Evolutionary conservation across 1,140 invertebrate species (phyloP).

Genomic region (Drosophila sucinea): DNA sequence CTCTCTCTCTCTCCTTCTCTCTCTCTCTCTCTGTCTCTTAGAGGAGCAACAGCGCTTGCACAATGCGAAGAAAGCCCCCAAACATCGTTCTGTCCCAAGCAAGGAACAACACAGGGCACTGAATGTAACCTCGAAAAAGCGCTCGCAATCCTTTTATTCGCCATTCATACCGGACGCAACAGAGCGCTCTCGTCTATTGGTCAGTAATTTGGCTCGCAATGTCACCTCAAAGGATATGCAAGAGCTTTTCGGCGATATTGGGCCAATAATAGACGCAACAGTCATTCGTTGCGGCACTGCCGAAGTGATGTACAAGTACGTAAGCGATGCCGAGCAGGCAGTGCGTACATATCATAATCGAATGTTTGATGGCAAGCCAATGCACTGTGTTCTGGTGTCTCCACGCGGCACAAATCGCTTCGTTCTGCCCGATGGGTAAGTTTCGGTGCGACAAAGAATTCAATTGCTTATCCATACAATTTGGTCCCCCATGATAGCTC

Average conservation of each 20-base stretch:
- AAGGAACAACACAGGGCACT: too few relatives aligned
- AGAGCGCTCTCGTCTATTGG: slow-evolving; percentile 89
- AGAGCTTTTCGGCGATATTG: slow-evolving; percentile 96
- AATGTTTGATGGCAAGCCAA: slow-evolving; percentile 93
- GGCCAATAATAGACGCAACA: slow-evolving; percentile 91
- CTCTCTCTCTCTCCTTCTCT: too few relatives aligned
- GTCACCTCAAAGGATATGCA: slow-evolving; percentile 95
- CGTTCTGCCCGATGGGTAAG: background rate
- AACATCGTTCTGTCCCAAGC: too few relatives aligned
- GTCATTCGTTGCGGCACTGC: slow-evolving; percentile 93
- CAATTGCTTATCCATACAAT: too few relatives aligned
- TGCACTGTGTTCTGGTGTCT: slow-evolving; percentile 91
- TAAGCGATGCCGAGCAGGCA: slow-evolving; percentile 93
- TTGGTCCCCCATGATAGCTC: background rate
- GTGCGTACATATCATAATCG: slow-evolving; percentile 96
- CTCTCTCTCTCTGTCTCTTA: too few relatives aligned
- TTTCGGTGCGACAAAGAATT: background rate
- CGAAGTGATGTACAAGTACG: slow-evolving; percentile 93
- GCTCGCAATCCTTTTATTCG: background rate
- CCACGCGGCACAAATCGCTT: slow-evolving; percentile 65
- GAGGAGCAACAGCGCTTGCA: too few relatives aligned
- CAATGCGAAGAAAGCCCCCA: too few relatives aligned
- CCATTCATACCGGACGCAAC: background rate
- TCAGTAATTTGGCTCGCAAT: slow-evolving; percentile 92
- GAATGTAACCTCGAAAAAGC: background rate